These are phyloP conservation scores for Heliconius ismenius DNA, from an alignment of 2,888 invertebrate species.

Conservation along the genomic window DNA sequence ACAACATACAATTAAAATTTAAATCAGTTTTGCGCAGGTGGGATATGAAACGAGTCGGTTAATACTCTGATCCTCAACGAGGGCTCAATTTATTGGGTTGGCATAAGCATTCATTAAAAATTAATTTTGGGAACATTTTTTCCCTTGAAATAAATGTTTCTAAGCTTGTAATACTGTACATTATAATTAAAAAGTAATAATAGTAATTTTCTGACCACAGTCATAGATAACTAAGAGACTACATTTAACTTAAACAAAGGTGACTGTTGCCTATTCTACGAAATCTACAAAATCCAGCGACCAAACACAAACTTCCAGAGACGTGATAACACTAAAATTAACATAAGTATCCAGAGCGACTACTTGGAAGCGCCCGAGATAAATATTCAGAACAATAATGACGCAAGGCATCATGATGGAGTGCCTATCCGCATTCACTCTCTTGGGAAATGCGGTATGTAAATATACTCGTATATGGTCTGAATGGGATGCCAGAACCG, in stretches of 20 bases:
- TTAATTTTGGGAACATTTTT: neutral
- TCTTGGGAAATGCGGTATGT: constrained; percentile 30
- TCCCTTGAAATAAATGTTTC: neutral
- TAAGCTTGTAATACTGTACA: too few species aligned
- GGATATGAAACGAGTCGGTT: constrained; percentile 25
- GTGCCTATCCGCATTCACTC: constrained; percentile 35
- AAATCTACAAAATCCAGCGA: neutral
- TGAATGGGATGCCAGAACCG: neutral
- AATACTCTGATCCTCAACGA: constrained; percentile 7
- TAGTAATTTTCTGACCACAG: too few species aligned
- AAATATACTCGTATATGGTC: constrained; percentile 8
- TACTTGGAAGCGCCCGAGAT: constrained; percentile 30
- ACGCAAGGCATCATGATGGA: constrained; percentile 41
- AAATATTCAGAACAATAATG: constrained; percentile 46
- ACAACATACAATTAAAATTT: constrained; percentile 35
- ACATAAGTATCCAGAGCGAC: neutral
- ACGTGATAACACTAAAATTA: constrained; percentile 3
- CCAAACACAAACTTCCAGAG: neutral
- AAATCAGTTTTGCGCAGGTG: constrained; percentile 33
- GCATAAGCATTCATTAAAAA: neutral
- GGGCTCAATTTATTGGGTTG: neutral
- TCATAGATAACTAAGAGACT: too few species aligned
- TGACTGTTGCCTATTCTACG: neutral
- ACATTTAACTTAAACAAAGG: too few species aligned
- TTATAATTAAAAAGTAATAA: too few species aligned